A percentile compares a stretch with the other conserved stretches of the same genome.
phyloP scores from a whole-genome alignment of 1,140 invertebrate genomes.

The Globodera ellingtonae region DNA sequence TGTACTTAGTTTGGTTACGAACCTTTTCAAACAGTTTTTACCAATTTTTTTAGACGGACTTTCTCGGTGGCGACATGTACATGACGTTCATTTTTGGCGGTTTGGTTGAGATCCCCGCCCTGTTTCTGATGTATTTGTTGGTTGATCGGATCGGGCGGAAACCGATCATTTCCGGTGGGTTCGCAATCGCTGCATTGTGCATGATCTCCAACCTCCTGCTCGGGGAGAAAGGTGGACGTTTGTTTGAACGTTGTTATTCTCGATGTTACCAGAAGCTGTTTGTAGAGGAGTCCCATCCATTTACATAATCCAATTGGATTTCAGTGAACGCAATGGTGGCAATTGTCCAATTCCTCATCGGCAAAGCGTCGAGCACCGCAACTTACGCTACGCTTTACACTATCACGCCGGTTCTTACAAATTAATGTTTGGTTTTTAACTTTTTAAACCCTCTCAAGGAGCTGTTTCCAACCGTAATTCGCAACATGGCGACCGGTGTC shows the following conservation, averaged over 20 bases:
- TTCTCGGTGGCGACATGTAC: constrained; percentile 64
- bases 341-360: constrained; percentile 60
- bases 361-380: constrained; percentile 61
- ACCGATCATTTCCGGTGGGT: constrained; percentile 53
- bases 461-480: constrained; percentile 68
- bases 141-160: constrained; percentile 60
- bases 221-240: constrained; percentile 33
- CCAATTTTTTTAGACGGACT: constrained; percentile 40
- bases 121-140: constrained; percentile 54
- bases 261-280: no score
- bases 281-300: background rate
- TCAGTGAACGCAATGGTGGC: constrained; percentile 52
- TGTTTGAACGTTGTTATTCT: background rate
- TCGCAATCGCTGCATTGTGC: constrained; percentile 52
- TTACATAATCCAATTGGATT: constrained; percentile 22
- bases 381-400: constrained; percentile 63
- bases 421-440: background rate
- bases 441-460: constrained; percentile 46
- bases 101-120: constrained; percentile 63
- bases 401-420: constrained; percentile 59
- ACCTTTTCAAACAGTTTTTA: background rate
- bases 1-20: background rate
- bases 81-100: constrained; percentile 63
- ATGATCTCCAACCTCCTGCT: constrained; percentile 57
- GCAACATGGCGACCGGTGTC: constrained; percentile 68